Conservation (phyloP, 2,797 vertebrate species). For the Silurus aristotelis region DNA sequence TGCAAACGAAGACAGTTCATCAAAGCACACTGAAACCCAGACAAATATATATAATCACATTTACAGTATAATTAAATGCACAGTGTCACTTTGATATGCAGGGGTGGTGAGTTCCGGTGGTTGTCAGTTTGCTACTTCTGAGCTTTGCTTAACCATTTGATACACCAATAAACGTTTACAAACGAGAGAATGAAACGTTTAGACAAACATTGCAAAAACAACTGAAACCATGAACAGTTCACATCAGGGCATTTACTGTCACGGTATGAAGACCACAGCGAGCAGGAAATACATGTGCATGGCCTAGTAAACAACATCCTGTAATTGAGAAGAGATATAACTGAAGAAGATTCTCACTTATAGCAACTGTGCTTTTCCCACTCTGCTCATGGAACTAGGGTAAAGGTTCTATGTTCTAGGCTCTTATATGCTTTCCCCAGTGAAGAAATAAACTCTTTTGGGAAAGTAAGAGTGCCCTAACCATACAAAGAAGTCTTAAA, state of each 20-base stretch:
- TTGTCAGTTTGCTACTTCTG: not conserved
- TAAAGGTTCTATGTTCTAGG: not conserved
- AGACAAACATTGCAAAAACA: not conserved
- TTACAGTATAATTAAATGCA: not conserved
- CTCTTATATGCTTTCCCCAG: not conserved
- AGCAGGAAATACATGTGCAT: constrained; percentile 52
- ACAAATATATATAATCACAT: not conserved
- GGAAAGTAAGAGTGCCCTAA: not conserved
- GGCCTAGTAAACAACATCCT: constrained; percentile 55
- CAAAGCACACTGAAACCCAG: not conserved
- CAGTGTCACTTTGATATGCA: not conserved
- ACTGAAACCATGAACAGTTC: not conserved
- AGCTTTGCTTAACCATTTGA: not conserved
- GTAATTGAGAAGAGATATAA: constrained; percentile 33
- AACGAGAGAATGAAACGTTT: not conserved
- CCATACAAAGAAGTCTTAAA: not conserved
- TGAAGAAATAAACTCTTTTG: not conserved
- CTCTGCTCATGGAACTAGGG: not conserved
- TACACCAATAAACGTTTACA: not conserved
- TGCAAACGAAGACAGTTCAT: not conserved
- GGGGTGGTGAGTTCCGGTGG: not conserved
- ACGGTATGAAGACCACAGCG: constrained; percentile 36
- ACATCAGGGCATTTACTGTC: not conserved
- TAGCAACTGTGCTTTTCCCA: not conserved
- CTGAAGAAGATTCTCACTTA: not conserved